Base-by-base conservation (phyloP, 2,888 invertebrate genomes). In the Lathronympha strigana region DNA sequence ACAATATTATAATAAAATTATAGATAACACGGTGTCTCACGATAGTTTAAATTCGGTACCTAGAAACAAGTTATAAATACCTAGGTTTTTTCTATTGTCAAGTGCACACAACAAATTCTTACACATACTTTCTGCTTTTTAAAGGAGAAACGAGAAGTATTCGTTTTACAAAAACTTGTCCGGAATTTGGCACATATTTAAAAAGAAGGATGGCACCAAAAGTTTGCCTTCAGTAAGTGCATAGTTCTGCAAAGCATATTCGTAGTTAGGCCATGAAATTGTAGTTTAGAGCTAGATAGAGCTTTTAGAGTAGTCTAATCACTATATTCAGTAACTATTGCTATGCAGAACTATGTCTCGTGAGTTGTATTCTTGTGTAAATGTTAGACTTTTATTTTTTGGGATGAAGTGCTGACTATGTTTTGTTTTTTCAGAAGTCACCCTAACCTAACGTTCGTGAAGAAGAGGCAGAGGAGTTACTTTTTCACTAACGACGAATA, bases 141-240 rank as follows among this genome's bases (percentile, higher is more conserved):
- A 49, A 86, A 90, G 89, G 88, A 75, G 72, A 75, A 75, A 75
- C 67, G 83, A 84, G 74, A 89, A 81, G 72, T 87, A 88, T 74
- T 80, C 84, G 61, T 90, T 90, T 77, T 89, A 89, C 84, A 91
- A 89, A 88, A 90, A 90, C 76, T 71, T 90, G 63, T 88, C 90
- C 51, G 89, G 90, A 62, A 90, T 90, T 76, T 90, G 90, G 90
- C 83, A 90, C 78, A 88, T 90, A 67, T 91, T 91, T 86, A 89
- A 88, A 80, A 83, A 75, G 80, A 87, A 79, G 76, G 79, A 84
- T 47, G 68, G 77, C 57, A 76, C 73, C 75, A 67, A 63, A 45
- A 61, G 21, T 60, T 69, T 62, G 62, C 61, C 54, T 75, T 76
- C 80, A 84, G 91, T 92, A 87, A 92, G 91, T 90, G 91, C 91